Evolutionary conservation across 2,113 vertebrate genomes (phyloP).

Genomic region (Narcine bancroftii): DNA sequence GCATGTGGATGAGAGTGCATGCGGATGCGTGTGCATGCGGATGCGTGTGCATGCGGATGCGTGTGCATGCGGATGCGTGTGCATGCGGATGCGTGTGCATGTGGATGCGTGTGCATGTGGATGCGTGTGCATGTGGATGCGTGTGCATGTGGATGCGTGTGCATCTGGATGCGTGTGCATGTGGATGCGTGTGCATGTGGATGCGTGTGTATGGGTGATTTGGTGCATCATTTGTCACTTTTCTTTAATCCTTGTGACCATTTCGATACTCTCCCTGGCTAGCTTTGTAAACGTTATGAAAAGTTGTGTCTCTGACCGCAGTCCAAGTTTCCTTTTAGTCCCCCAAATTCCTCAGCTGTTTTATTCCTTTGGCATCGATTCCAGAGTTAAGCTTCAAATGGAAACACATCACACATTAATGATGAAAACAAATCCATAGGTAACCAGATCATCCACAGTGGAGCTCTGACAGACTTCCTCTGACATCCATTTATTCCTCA

Average conservation of each 20-base stretch:
- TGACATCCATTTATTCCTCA: neutral
- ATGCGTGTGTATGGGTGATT: neutral
- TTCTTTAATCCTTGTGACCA: neutral
- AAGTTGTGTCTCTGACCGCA: neutral
- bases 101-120: neutral
- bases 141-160: too few species aligned
- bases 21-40: neutral
- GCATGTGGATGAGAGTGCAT: too few species aligned
- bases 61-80: too few species aligned
- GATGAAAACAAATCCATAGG: neutral
- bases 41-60: too few species aligned
- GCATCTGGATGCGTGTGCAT: neutral
- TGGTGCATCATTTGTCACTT: neutral
- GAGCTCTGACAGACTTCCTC: neutral
- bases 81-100: too few species aligned
- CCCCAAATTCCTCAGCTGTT: neutral
- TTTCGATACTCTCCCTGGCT: neutral
- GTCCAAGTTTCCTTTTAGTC: neutral
- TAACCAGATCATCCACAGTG: neutral
- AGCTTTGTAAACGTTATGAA: neutral
- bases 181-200: neutral
- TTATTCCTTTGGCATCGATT: neutral
- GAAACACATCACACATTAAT: neutral
- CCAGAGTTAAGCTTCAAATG: neutral
- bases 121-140: too few species aligned